phyloP scores from a whole-genome alignment of 2,888 invertebrate species.

The Drosophila leonis region DNA sequence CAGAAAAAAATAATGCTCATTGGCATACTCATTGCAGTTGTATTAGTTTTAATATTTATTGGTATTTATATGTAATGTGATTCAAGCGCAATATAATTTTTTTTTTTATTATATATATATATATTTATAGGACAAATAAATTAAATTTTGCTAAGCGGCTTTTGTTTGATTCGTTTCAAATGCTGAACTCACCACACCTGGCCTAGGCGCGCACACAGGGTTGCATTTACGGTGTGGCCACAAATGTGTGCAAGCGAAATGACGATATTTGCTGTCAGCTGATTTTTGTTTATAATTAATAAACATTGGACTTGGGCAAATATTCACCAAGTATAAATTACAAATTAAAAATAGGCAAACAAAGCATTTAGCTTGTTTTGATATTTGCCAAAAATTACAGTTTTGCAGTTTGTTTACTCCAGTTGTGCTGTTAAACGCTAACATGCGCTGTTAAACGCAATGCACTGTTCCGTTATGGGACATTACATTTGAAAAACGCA shows the following conservation, averaged over 20 bases:
- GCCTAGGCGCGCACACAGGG: conserved; percentile 16
- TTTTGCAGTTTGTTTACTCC: neutral
- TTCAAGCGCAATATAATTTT: conserved; percentile 24
- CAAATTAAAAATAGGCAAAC: neutral
- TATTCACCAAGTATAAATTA: too few relatives aligned
- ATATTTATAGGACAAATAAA: conserved; percentile 57
- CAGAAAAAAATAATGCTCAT: conserved; percentile 84
- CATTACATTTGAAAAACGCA: neutral
- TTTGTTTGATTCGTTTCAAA: conserved; percentile 26
- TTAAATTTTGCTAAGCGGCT: conserved; percentile 15
- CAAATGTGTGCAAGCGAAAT: neutral
- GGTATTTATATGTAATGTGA: conserved; percentile 80
- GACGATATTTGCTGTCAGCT: conserved; percentile 24
- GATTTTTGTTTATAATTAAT: conserved; percentile 31
- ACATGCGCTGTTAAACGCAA: neutral
- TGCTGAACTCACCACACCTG: conserved; percentile 32
- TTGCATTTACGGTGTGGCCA: conserved; percentile 16
- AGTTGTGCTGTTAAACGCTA: conserved; percentile 5
- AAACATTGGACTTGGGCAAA: too few relatives aligned
- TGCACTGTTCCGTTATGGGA: neutral
- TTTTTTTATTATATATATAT: too few relatives aligned
- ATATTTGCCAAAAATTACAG: too few relatives aligned
- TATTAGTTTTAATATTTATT: conserved; percentile 78
- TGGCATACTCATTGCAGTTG: conserved; percentile 70
- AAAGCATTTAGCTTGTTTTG: neutral